These are phyloP conservation scores for Tetanocera ferruginea DNA, from an alignment of 2,888 invertebrate genomes.

Conservation along the genomic window DNA sequence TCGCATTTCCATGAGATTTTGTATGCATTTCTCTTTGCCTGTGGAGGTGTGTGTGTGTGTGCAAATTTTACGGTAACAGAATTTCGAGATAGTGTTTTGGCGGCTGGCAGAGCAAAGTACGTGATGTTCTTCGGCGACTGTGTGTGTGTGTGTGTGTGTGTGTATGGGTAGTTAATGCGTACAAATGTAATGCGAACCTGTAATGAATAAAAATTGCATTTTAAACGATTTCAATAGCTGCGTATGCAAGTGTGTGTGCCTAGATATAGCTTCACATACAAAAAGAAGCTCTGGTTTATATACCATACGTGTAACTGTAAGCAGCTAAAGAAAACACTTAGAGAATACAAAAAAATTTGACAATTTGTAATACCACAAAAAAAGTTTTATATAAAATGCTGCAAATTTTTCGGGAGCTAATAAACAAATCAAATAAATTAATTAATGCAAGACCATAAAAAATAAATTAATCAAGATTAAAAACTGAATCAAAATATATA, in stretches of 20 bases:
- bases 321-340: not conserved
- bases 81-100: not conserved
- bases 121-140: not conserved
- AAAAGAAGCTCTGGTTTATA: not conserved
- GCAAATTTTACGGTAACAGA: too few species aligned
- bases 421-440: too few species aligned
- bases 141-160: not conserved
- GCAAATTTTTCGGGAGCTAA: too few species aligned
- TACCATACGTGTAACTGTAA: not conserved
- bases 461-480: too few species aligned
- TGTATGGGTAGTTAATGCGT: not conserved
- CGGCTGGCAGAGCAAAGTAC: not conserved
- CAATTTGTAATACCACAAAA: too few species aligned
- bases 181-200: not conserved
- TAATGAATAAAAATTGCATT: conserved; percentile 28
- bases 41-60: not conserved
- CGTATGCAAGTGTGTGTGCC: not conserved
- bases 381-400: too few species aligned
- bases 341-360: not conserved
- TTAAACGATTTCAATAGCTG: conserved; percentile 10
- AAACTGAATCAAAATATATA: too few species aligned
- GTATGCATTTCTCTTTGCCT: not conserved
- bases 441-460: too few species aligned
- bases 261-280: not conserved
- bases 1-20: conserved; percentile 14